Evolutionary conservation across 2,888 invertebrate genomes (phyloP), one percentile per base, ranked within the genome.

Genomic region (Agrochola lota): DNA sequence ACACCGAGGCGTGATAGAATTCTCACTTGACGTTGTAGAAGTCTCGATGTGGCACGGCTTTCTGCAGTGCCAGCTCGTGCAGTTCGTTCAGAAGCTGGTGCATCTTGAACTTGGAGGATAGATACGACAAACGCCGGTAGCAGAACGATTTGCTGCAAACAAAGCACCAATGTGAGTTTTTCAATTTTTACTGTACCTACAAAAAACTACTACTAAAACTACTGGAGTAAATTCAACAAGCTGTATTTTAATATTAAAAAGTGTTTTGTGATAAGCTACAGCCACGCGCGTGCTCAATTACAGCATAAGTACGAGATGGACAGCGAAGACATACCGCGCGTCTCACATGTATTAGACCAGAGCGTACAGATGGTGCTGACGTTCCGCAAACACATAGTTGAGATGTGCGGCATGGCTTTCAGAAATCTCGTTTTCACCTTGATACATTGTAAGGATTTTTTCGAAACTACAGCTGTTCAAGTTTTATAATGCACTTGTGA

Each of bases 1-100:
- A 9, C 0, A 15, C 6, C 8, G 6, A 15, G 4, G 8, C 3
- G 20, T 68, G 26, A 7, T 49, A 30, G 0, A 67, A 30, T 5
- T 59, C 62, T 80, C 97, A 99, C 95, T 99, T 97, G 89, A 99
- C 99, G 92, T 99, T 99, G 95, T 99, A 99, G 96, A 99, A 99
- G 96, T 99, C 99, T 76, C 99, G 97, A 95, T 99, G 99, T 0
- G 99, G 99, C 70, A 99, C 99, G 2, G 99, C 98, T 94, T 99
- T 99, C 97, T 99, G 99, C 70, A 99, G 99, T 40, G 99, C 99
- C 78, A 99, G 97, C 93, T 99, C 99, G 26, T 99, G 97, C 77
- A 99, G 97, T 94, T 99, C 99, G 95, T 99, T 99, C 66, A 99
- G 97, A 49, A 99, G 96, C 52, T 99, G 99, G 95, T 99, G 99